Evolutionary conservation across 2,888 invertebrate species (phyloP).

Genomic region (Yponomeuta evonymella): DNA sequence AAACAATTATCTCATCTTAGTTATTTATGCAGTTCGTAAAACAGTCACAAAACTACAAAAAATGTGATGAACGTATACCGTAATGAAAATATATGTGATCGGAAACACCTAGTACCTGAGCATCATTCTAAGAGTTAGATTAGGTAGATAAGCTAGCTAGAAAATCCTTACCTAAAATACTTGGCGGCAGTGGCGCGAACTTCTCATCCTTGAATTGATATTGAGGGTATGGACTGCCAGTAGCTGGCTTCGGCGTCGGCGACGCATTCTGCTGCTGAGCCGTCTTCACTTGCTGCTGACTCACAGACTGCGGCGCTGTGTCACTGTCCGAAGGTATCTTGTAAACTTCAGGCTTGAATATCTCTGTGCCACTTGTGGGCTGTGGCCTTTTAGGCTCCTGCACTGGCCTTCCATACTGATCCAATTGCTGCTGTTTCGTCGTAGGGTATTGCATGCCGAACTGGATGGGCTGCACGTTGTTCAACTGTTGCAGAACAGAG

Average conservation of each 20-base stretch:
- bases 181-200: slow-evolving; percentile 48
- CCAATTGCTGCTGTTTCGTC: slow-evolving; percentile 25
- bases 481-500: slow-evolving; percentile 54
- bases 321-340: slow-evolving; percentile 56
- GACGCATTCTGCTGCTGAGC: slow-evolving; percentile 50
- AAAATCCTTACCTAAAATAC: slow-evolving; percentile 53
- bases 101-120: no score
- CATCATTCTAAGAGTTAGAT: no score
- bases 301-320: slow-evolving; percentile 51
- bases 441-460: slow-evolving; percentile 27
- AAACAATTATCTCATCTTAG: no score
- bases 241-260: slow-evolving; percentile 20
- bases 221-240: slow-evolving; percentile 46
- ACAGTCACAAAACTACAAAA: no score
- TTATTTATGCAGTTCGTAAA: no score
- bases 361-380: slow-evolving; percentile 40
- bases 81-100: no score
- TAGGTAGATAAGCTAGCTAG: neutral
- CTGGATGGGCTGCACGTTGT: slow-evolving; percentile 57
- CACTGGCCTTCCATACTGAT: slow-evolving; percentile 48
- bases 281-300: slow-evolving; percentile 60
- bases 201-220: slow-evolving; percentile 52
- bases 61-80: no score
- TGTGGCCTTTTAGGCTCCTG: slow-evolving; percentile 37
- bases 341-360: slow-evolving; percentile 61